Percentiles rank a stretch among this genome's conserved stretches.
Conservation (phyloP, 2,797 vertebrate genomes). For the Onychomys leucogaster region DNA sequence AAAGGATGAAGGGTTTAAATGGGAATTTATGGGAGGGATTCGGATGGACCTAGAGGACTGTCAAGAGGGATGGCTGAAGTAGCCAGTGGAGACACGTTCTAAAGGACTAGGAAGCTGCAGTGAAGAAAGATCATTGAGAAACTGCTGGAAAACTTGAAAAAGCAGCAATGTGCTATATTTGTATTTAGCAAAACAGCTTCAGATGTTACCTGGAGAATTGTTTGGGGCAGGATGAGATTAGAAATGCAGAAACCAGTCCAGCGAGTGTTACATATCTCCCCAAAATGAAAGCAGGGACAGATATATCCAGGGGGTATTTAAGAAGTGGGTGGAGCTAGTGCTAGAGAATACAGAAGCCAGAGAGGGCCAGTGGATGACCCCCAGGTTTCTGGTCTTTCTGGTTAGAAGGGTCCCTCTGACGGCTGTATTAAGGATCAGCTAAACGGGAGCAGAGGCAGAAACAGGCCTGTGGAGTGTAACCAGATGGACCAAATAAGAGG, state of each 20-base stretch:
- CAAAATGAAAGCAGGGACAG: not conserved
- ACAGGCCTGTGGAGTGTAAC: not conserved
- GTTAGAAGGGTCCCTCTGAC: not conserved
- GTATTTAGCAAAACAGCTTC: slow-evolving; percentile 3
- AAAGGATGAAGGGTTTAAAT: not conserved
- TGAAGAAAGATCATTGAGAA: not conserved
- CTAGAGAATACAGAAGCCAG: not conserved
- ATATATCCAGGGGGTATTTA: not conserved
- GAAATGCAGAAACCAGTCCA: not conserved
- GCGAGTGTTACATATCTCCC: not conserved
- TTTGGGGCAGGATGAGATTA: not conserved
- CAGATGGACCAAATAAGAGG: not conserved
- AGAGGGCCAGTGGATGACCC: not conserved
- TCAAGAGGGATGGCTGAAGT: not conserved
- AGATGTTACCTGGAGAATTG: not conserved
- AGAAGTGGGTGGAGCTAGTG: not conserved
- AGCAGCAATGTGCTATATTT: not conserved
- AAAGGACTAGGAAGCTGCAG: not conserved
- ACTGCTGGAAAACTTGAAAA: not conserved
- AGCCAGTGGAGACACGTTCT: not conserved
- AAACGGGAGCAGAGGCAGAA: not conserved
- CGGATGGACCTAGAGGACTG: not conserved
- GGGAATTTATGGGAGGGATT: not conserved
- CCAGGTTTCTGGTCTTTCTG: not conserved
- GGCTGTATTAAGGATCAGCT: not conserved